Percentiles rank a stretch among this genome's conserved stretches.
Evolutionary conservation across 2,113 vertebrate genomes (phyloP).

Genomic region (Anguilla japonica): DNA sequence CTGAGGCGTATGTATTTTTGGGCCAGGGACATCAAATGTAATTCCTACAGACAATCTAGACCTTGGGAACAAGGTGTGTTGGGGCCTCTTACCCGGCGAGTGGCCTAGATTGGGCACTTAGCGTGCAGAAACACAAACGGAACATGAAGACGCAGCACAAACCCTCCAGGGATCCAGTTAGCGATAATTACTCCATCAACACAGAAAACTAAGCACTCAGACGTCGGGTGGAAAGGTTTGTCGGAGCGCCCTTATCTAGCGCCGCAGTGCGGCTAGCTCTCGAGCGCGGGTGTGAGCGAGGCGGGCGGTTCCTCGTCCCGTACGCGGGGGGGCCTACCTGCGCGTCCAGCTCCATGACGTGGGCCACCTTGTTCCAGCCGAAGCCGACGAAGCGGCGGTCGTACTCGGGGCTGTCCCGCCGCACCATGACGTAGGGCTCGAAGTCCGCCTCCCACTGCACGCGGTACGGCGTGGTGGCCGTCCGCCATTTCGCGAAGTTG

Average conservation of each 20-base stretch:
- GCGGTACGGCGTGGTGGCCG: slow-evolving; percentile 90
- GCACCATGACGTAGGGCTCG: slow-evolving; percentile 95
- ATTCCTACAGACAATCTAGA: too few relatives aligned
- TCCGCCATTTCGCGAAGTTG: slow-evolving; percentile 98
- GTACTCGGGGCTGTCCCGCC: slow-evolving; percentile 89
- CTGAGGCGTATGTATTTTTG: not conserved
- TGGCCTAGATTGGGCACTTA: too few relatives aligned
- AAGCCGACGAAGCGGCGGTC: slow-evolving; percentile 97
- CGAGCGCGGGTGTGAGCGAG: too few relatives aligned
- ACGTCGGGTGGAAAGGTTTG: not conserved
- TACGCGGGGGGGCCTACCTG: slow-evolving; percentile 74
- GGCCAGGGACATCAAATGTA: too few relatives aligned
- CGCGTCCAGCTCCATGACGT: slow-evolving; percentile 98
- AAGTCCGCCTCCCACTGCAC: slow-evolving; percentile 98
- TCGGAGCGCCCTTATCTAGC: too few relatives aligned
- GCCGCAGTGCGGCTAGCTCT: too few relatives aligned
- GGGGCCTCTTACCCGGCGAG: too few relatives aligned
- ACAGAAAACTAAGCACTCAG: not conserved
- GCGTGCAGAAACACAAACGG: too few relatives aligned
- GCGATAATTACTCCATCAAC: not conserved
- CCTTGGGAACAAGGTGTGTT: too few relatives aligned
- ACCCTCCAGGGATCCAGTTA: not conserved
- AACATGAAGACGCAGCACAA: too few relatives aligned
- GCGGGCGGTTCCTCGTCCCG: too few relatives aligned
- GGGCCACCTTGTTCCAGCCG: slow-evolving; percentile 98